Evolutionary conservation across 1,140 invertebrate genomes (phyloP), one percentile per base, ranked within the genome.

Genomic region (Latrodectus geometricus): DNA sequence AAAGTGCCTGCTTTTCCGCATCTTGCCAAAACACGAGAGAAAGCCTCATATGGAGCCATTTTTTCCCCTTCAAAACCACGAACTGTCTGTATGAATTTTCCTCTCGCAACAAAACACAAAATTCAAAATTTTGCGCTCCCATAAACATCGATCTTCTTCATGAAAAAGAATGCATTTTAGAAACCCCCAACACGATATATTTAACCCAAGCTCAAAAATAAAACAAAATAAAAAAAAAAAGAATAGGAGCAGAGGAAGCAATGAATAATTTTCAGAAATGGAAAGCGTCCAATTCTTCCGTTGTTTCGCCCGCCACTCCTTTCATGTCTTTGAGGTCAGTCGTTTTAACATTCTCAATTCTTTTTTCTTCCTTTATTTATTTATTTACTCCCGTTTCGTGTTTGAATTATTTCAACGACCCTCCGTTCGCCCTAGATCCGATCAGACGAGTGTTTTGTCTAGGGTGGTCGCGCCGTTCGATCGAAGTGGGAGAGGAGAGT

Each of bases 371-470:
- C 11, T 61, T 61, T 61, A 17, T 61, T 61, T 61, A 61, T 61
- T 14, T 61, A 61, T 61, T 17, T 61, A 61, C 54, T 61, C 54
- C 54, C 54, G 54, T 61, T 61, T 61, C 54, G 54, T 61, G 54
- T 61, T 61, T 61, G 54, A 61, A 61, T 61, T 61, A 61, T 61
- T 61, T 61, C 54, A 61, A 61, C 54, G 54, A 61, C 54, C 54
- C 54, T 61, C 17, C 17, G 54, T 61, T 61, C 54, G 54, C 17
- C 54, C 54, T 61, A 61, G 54, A 61, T 61, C 54, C 54, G 54
- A 61, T 61, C 54, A 61, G 54, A 61, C 8, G 54, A 17, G 54
- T 61, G 54, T 61, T 61, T 61, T 61, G 54, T 61, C 54, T 61
- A 61, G 54, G 54, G 54, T 61, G 54, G 54, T 61, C 54, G 54